phyloP scores from a whole-genome alignment of 2,797 vertebrate genomes.

The Sebastes hubbsi region DNA sequence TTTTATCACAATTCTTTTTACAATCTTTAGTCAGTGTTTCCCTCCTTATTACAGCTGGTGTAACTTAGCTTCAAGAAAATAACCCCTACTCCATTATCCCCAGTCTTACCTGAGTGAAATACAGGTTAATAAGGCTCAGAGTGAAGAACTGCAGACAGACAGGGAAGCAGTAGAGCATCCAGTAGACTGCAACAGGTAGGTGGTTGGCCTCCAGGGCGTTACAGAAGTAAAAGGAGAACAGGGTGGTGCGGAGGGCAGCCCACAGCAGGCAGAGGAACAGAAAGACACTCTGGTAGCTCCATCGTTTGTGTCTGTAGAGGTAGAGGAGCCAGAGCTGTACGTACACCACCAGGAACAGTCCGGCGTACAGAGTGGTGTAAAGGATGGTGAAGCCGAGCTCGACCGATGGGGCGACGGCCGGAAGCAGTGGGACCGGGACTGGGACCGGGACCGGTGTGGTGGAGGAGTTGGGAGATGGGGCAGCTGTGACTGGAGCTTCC shows the following conservation, averaged over 20 bases:
- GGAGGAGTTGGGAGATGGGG: slow-evolving; percentile 56
- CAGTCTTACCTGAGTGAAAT: slow-evolving; percentile 88
- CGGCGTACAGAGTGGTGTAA: slow-evolving; percentile 84
- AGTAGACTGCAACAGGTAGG: slow-evolving; percentile 82
- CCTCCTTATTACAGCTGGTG: neutral
- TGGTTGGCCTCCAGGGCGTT: slow-evolving; percentile 87
- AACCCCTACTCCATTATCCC: neutral
- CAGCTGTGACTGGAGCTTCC: slow-evolving; percentile 53
- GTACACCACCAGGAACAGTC: slow-evolving; percentile 87
- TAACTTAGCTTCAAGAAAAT: neutral
- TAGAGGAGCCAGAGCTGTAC: slow-evolving; percentile 89
- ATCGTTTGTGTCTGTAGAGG: slow-evolving; percentile 87
- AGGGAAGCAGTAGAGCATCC: slow-evolving; percentile 92
- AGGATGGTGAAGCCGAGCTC: slow-evolving; percentile 88
- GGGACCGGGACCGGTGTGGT: slow-evolving; percentile 24
- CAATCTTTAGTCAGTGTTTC: neutral
- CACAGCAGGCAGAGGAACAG: slow-evolving; percentile 90
- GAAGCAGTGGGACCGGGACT: slow-evolving; percentile 76
- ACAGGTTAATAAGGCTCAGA: slow-evolving; percentile 90
- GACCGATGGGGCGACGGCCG: slow-evolving; percentile 86
- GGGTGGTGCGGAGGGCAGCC: slow-evolving; percentile 88
- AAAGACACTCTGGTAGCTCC: slow-evolving; percentile 92
- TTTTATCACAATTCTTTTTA: neutral
- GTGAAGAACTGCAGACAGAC: slow-evolving; percentile 94
- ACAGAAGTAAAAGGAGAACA: slow-evolving; percentile 91